Evolutionary conservation across 2,113 vertebrate genomes (phyloP).

Genomic region (Mustela nigripes): DNA sequence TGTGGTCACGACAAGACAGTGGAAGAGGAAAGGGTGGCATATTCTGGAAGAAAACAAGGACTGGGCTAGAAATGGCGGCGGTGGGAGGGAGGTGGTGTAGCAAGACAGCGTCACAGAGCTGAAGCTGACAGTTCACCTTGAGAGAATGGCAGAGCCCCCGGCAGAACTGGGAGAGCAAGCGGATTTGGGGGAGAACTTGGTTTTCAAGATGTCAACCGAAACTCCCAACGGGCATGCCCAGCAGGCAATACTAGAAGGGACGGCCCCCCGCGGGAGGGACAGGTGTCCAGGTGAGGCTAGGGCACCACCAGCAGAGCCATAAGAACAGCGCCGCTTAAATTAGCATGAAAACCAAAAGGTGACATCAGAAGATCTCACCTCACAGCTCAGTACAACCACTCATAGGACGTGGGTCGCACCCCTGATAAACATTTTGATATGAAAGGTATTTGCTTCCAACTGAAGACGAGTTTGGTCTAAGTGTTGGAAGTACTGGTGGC

Average conservation of each 20-base stretch:
- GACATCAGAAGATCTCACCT: not conserved
- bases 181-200: not conserved
- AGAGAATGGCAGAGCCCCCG: not conserved
- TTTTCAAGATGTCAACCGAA: not conserved
- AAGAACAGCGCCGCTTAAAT: not conserved
- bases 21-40: not conserved
- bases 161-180: not conserved
- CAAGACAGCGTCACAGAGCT: not conserved
- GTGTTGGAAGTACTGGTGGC: not conserved
- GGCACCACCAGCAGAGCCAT: not conserved
- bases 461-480: not conserved
- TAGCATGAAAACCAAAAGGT: not conserved
- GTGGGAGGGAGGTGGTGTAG: too few relatives aligned
- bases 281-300: not conserved
- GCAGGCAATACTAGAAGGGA: not conserved
- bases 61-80: not conserved
- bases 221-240: not conserved
- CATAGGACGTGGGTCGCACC: not conserved
- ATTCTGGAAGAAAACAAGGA: not conserved
- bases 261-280: not conserved
- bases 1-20: rapidly evolving
- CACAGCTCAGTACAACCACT: not conserved
- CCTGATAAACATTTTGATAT: not conserved
- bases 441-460: not conserved
- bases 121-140: not conserved